Conservation (phyloP, 2,113 vertebrate species). For the Cathartes aura region DNA sequence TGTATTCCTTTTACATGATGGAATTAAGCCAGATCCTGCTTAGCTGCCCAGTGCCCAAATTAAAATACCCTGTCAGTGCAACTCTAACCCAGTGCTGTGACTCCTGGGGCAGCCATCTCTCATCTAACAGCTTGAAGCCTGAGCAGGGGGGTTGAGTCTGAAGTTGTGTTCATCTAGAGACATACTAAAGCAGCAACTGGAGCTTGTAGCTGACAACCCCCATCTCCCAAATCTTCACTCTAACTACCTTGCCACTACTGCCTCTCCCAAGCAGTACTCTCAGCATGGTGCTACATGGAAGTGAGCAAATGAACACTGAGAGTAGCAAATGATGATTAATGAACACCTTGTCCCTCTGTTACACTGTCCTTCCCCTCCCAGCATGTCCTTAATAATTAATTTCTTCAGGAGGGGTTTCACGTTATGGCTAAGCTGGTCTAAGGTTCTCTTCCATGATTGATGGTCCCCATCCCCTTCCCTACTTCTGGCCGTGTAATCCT, state of each 20-base stretch:
- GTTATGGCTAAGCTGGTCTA: background rate
- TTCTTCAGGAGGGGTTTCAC: background rate
- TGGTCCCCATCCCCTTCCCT: background rate
- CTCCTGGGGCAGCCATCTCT: background rate
- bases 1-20: background rate
- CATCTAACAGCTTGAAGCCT: background rate
- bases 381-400: constrained; percentile 12
- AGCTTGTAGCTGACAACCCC: background rate
- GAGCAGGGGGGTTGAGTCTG: background rate
- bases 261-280: background rate
- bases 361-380: background rate
- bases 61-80: background rate
- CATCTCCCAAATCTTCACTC: background rate
- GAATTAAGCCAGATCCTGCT: background rate
- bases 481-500: background rate
- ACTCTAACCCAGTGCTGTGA: background rate
- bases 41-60: background rate
- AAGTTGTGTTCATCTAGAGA: background rate
- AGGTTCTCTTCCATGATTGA: background rate
- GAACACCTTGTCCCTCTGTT: background rate
- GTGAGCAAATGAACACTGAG: background rate
- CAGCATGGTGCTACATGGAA: background rate
- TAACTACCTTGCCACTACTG: background rate
- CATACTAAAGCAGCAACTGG: background rate
- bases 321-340: constrained; percentile 48